Conservation (phyloP, 2,113 vertebrate species). For the Scalopus aquaticus region DNA sequence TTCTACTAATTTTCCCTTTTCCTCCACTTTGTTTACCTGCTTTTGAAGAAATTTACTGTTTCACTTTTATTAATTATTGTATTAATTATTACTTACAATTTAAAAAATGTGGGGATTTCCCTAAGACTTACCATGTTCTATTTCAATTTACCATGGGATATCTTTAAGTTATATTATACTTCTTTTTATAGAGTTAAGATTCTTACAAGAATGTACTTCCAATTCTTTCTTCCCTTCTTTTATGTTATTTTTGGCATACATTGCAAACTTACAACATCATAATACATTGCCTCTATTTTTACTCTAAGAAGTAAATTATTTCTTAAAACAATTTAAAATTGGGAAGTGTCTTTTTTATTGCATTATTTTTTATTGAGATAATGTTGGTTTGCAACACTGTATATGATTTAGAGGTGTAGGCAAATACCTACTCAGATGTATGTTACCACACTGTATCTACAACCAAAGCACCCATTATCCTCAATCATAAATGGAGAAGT, state of each 20-base stretch:
- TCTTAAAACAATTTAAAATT: not conserved
- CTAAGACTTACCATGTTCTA: not conserved
- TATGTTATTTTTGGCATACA: slow-evolving; percentile 12
- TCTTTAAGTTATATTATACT: not conserved
- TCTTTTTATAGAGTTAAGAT: not conserved
- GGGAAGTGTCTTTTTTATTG: not conserved
- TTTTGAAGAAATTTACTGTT: not conserved
- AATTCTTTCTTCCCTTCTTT: not conserved
- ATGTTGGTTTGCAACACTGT: no score
- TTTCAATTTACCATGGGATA: not conserved
- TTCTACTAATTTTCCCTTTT: not conserved
- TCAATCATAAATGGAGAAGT: not conserved
- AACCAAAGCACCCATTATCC: no score
- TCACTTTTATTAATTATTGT: not conserved
- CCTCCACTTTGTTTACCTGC: not conserved
- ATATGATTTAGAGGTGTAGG: no score
- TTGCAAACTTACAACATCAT: not conserved
- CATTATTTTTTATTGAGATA: no score
- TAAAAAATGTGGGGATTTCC: not conserved
- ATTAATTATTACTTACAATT: not conserved
- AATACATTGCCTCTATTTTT: slow-evolving; percentile 9
- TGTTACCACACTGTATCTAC: no score
- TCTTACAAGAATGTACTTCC: not conserved
- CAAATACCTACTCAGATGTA: no score
- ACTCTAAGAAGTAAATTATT: not conserved